phyloP scores from a whole-genome alignment of 2,888 invertebrate genomes.

The Margaritifera margaritifera region DNA sequence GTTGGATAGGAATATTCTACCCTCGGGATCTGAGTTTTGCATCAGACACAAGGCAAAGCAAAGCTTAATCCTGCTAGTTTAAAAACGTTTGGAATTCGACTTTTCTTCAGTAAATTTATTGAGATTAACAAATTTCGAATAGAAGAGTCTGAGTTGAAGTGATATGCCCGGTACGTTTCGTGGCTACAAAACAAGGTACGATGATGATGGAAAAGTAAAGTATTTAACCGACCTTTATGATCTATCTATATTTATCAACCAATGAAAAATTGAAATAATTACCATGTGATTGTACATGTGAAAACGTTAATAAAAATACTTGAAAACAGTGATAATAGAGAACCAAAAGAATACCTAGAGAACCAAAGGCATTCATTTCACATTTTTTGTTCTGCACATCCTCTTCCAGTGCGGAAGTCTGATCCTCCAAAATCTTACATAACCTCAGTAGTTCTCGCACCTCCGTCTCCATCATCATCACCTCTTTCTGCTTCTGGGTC shows the following conservation, averaged over 20 bases:
- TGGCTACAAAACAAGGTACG: no score
- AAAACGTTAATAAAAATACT: no score
- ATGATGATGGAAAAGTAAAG: no score
- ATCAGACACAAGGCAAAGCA: background rate
- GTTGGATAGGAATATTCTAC: background rate
- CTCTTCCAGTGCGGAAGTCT: slow-evolving; percentile 29
- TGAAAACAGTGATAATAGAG: background rate
- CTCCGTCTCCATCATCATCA: slow-evolving; percentile 35
- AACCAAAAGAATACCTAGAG: slow-evolving; percentile 24
- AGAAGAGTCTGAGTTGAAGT: no score
- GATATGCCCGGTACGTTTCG: no score
- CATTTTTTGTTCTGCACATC: slow-evolving; percentile 37
- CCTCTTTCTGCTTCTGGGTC: slow-evolving; percentile 22
- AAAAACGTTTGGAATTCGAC: no score
- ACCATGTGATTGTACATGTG: no score
- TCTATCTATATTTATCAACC: no score
- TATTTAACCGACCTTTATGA: no score
- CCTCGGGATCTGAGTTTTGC: background rate
- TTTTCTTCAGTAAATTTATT: no score
- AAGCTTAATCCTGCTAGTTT: background rate
- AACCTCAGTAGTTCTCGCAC: slow-evolving; percentile 29
- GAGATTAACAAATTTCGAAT: no score
- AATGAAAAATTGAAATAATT: no score
- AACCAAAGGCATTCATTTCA: slow-evolving; percentile 34
- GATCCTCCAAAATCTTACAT: slow-evolving; percentile 18